Base-by-base conservation (phyloP, 2,113 vertebrate genomes). In the Leuciscus idus region DNA sequence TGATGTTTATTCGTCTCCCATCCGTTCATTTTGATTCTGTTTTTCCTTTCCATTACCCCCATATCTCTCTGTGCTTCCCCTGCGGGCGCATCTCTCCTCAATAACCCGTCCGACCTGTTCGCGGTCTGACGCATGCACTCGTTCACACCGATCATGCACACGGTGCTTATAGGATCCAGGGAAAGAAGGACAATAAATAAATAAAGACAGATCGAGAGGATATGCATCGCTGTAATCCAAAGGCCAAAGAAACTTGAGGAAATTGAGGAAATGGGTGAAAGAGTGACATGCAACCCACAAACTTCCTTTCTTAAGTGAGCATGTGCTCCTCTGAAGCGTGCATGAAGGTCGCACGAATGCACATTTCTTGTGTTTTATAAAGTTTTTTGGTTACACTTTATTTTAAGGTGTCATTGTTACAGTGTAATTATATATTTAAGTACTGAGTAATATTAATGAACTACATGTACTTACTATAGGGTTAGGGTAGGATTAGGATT, bases 81-180 rank as follows among this genome's bases (percentile, higher is more conserved):
- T 86, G 87, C 90, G 87, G 91, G 92, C 82, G 86, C 84, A 91
- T 90, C 21, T 59, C 77, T 79, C 90, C 90, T 92, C 90, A 84
- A 46, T 87, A 87, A 92, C 93, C 91, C 87, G 93, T 92, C 90
- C 39, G 89, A 93, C 94, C 93, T 91, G 93, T 94, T 92, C 88
- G 89, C 91, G 91, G 89, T 89, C 88, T 90, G 30, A 33, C 2
- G 30, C 62, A 83, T 43, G 70, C 30, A 57, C 62, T 39, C 62
- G 79, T 46, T 43, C 70, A 77, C 84, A 80, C 74, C 64, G 64
- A 43, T 70, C 80, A 82, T 87, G 6, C 89, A 84, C 89, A 92
- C 87, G 90, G 88, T 89, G 84, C 30, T 33, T 36, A 70, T 19
- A 21, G 64, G 17, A 36, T 19, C 64, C 88, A 90, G 85, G 89